Percentiles rank a stretch among this genome's conserved stretches.
These are phyloP conservation scores for Dicerorhinus sumatrensis DNA, from an alignment of 2,113 vertebrate species.

Conservation along the genomic window DNA sequence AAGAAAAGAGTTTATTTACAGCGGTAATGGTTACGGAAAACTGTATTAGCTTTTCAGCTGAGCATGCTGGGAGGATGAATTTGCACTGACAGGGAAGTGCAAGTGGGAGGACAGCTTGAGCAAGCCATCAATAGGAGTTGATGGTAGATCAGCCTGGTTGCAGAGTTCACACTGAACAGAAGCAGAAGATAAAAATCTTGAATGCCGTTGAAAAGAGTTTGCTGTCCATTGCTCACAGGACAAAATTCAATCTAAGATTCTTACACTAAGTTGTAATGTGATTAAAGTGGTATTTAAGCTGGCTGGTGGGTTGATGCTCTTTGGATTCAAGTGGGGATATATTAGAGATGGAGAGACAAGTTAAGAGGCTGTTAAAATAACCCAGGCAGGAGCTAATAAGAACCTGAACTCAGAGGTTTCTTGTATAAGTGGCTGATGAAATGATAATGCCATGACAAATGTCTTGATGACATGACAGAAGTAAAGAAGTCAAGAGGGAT, in stretches of 20 bases:
- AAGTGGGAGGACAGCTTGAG: not conserved
- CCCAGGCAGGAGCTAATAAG: not conserved
- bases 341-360: slow-evolving; percentile 38
- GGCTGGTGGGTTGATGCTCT: not conserved
- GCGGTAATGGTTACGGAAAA: not conserved
- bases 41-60: not conserved
- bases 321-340: slow-evolving; percentile 18
- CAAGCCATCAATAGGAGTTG: not conserved
- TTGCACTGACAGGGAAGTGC: not conserved
- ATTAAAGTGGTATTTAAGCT: slow-evolving; percentile 26
- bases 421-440: not conserved
- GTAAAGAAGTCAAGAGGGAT: not conserved
- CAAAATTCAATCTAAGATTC: slow-evolving; percentile 12
- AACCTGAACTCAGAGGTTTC: slow-evolving; percentile 10
- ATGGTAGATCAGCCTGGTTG: not conserved
- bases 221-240: not conserved
- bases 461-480: not conserved
- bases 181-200: not conserved
- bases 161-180: not conserved
- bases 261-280: not conserved
- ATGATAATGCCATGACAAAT: not conserved
- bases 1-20: slow-evolving; percentile 34
- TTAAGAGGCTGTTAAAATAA: slow-evolving; percentile 30
- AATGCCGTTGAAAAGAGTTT: not conserved
- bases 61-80: not conserved